phyloP scores from a whole-genome alignment of 2,113 vertebrate genomes.

The Piaya cayana region DNA sequence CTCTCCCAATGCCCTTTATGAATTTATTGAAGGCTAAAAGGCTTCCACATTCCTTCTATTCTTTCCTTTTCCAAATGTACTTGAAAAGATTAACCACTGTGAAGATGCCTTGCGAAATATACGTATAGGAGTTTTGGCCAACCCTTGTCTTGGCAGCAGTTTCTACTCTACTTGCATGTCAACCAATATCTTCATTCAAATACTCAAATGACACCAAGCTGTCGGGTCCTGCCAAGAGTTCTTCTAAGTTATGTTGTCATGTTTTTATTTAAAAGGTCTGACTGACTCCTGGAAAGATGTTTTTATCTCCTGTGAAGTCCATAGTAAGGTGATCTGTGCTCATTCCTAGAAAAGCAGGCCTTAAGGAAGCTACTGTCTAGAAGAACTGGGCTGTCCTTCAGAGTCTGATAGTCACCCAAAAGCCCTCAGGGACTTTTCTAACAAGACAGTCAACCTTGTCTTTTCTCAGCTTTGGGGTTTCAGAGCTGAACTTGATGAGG shows the following conservation, averaged over 20 bases:
- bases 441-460: conserved; percentile 51
- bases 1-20: background rate
- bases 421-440: background rate
- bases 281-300: background rate
- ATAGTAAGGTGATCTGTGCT: background rate
- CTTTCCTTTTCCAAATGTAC: background rate
- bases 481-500: conserved; percentile 9
- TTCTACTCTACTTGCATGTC: background rate
- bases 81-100: background rate
- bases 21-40: background rate
- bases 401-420: conserved; percentile 24
- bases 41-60: background rate
- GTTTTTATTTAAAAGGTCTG: conserved; percentile 17
- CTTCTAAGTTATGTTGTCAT: background rate
- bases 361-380: background rate
- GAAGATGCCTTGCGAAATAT: background rate
- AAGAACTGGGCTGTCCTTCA: conserved; percentile 26
- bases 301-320: background rate
- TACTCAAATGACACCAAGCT: conserved; percentile 3
- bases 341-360: background rate
- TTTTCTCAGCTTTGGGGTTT: conserved; percentile 29
- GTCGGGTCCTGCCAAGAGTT: background rate
- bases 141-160: background rate
- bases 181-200: background rate
- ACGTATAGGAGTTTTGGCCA: background rate